Percentiles rank a stretch among this genome's conserved stretches.
Evolutionary conservation across 2,888 invertebrate genomes (phyloP).

Genomic region (Dolichopus griseipennis): DNA sequence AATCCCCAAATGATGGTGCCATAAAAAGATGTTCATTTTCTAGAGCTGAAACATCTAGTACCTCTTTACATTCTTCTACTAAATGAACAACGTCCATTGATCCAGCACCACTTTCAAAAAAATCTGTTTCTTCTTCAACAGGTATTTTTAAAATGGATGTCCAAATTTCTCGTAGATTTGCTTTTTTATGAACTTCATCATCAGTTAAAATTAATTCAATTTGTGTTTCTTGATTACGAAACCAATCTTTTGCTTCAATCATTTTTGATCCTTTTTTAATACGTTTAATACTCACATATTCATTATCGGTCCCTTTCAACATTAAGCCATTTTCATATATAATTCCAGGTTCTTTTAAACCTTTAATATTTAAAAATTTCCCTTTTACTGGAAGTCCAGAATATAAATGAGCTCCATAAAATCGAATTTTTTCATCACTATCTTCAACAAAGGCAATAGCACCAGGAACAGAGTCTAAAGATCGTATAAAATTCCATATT

Average conservation of each 20-base stretch:
- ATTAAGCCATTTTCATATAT: constrained; percentile 73
- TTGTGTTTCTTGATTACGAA: constrained; percentile 48
- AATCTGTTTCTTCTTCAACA: constrained; percentile 72
- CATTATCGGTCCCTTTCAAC: constrained; percentile 71
- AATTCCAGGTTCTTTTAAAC: constrained; percentile 52
- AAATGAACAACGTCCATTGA: constrained; percentile 92
- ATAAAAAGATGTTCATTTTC: constrained; percentile 89
- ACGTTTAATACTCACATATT: constrained; percentile 65
- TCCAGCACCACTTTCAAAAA: constrained; percentile 90
- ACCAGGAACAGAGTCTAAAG: constrained; percentile 89
- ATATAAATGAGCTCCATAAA: constrained; percentile 65
- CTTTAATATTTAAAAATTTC: constrained; percentile 52
- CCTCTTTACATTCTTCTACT: constrained; percentile 85
- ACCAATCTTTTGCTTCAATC: constrained; percentile 72
- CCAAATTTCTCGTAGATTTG: constrained; percentile 66
- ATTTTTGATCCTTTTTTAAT: constrained; percentile 71
- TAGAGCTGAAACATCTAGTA: constrained; percentile 58
- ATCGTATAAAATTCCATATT: constrained; percentile 91
- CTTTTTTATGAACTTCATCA: constrained; percentile 63
- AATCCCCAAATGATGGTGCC: constrained; percentile 81
- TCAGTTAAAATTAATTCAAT: constrained; percentile 55
- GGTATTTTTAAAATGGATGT: constrained; percentile 69
- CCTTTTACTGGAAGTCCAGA: constrained; percentile 40
- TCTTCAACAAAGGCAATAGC: constrained; percentile 58
- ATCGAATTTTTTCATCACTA: constrained; percentile 54